phyloP scores from a whole-genome alignment of 2,888 invertebrate genomes.

The Gryllus longicercus region DNA sequence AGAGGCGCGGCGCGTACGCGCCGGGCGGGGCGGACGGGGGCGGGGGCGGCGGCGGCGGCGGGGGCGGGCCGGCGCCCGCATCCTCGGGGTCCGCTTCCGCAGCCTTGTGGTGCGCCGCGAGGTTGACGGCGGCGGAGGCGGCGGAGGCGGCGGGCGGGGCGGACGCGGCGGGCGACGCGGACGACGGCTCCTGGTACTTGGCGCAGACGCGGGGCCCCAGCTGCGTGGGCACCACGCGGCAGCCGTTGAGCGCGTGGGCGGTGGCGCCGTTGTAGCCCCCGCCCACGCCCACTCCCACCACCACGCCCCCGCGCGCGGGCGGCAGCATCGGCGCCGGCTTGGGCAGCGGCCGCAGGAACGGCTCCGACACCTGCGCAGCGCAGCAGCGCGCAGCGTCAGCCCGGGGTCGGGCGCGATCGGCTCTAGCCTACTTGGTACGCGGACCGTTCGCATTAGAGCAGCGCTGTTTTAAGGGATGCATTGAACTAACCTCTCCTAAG shows the following conservation, averaged over 20 bases:
- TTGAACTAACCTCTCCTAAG: no score
- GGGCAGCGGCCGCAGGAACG: constrained; percentile 63
- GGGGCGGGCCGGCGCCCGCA: neutral
- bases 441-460: no score
- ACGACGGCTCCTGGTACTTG: constrained; percentile 30
- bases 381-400: no score
- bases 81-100: neutral
- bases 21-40: constrained; percentile 19
- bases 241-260: constrained; percentile 42
- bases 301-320: constrained; percentile 29
- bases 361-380: constrained; percentile 39
- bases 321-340: constrained; percentile 53
- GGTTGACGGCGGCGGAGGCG: constrained; percentile 46
- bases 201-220: constrained; percentile 29
- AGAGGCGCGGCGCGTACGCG: constrained; percentile 44
- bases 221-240: constrained; percentile 38
- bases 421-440: no score
- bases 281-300: no score
- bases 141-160: neutral
- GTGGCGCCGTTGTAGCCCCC: constrained; percentile 35
- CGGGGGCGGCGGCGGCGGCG: constrained; percentile 45
- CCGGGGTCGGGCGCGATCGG: no score
- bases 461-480: no score
- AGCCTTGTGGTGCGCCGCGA: constrained; percentile 45
- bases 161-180: neutral